Conservation (phyloP, 2,113 vertebrate species). For the Sebastes schlegelii region DNA sequence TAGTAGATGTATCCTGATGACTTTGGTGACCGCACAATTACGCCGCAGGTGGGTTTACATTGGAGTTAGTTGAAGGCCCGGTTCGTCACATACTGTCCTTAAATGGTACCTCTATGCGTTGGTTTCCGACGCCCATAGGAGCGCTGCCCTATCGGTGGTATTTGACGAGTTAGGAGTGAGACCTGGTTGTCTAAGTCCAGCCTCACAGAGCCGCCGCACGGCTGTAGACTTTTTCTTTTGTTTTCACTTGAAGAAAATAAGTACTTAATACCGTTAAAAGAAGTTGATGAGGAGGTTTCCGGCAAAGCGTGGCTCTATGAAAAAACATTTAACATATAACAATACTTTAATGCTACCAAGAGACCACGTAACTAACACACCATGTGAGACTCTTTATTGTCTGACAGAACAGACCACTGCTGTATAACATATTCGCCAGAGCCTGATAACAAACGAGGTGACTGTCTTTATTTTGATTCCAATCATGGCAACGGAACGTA, state of each 20-base stretch:
- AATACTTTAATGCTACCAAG: neutral
- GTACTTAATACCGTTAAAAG: neutral
- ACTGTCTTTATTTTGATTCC: constrained; percentile 38
- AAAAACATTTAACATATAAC: constrained; percentile 4
- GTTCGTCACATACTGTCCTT: too few species aligned
- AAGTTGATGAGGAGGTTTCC: neutral
- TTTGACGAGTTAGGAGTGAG: too few species aligned
- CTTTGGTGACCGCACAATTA: too few species aligned
- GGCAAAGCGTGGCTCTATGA: neutral
- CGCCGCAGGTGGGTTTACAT: too few species aligned
- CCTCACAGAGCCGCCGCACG: neutral
- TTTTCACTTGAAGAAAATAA: neutral
- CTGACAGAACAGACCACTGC: constrained; percentile 7
- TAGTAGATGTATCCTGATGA: neutral
- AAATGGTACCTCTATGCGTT: too few species aligned
- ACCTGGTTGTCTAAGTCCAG: neutral
- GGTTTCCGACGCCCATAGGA: too few species aligned
- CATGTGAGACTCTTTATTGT: neutral
- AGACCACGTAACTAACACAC: neutral
- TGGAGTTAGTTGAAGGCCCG: too few species aligned
- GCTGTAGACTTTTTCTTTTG: neutral
- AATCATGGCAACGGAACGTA: constrained; percentile 27
- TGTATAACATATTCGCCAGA: constrained; percentile 10
- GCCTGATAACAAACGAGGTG: constrained; percentile 24
- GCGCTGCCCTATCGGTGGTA: too few species aligned